Evolutionary conservation across 2,113 vertebrate species (phyloP), one percentile per base, ranked within the genome.

Genomic region (Alethe diademata): DNA sequence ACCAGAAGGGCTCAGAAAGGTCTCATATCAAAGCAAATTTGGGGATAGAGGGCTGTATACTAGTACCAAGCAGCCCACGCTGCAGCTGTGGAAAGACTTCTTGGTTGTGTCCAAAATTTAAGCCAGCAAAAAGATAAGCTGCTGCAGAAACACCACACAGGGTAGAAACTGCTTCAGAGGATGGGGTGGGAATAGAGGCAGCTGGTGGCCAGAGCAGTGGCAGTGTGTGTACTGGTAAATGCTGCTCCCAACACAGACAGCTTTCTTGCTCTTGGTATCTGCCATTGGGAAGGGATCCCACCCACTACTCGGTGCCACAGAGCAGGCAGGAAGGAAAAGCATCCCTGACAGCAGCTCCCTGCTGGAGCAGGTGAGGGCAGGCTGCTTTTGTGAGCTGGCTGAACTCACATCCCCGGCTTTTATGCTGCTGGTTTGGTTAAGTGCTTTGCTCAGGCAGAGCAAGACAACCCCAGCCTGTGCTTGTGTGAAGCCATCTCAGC

Each of bases 121-220:
- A 19, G 12, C 22, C 20, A 76, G 19, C 23, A 70, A 38, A 91
- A 78, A 80, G 50, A 35, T 6, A 58, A 66, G 12, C 35, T 58
- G 64, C 31, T 47, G 62, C 28, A 69, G 50, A 73, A 93, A 61
- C n/a, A 57, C 14, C 45, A 53, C 4, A 4, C 23, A 88, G 22
- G 14, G 36, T 43, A 56, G 71, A 65, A 86, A 61, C 4, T 20
- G 7, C 31, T 75, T 25, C 47, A 74, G 62, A 61, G 47, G 42
- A 61, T 61, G 14, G 22, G 11, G 9, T 50, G 35, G 53, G 40
- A n/a, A 71, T 29, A 51, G 29, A 75, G n/a, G 48, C 31, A 51
- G 43, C 5, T 14, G 7, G 78, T 15, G 16, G 42, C 23, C 22
- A 11, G 56, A 58, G 29, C 43, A 45, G 50, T 0, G 1, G 13